Conservation (phyloP, 1,140 invertebrate species). For the Thaumetopoea pityocampa region DNA sequence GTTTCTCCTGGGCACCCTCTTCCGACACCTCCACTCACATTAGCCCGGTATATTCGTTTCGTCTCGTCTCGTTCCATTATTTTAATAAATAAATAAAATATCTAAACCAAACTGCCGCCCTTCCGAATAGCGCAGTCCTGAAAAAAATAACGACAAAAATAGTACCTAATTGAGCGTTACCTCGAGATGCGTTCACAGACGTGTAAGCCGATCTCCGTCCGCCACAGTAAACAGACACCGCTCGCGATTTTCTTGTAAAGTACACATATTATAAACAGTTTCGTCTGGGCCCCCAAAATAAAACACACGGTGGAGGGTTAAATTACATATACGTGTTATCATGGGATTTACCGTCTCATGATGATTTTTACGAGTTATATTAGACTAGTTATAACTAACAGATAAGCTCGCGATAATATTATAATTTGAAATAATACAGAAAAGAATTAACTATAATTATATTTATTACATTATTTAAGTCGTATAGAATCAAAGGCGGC, state of each 20-base stretch:
- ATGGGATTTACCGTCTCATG: conserved; percentile 7
- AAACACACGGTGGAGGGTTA: conserved; percentile 33
- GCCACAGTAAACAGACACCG: conserved; percentile 43
- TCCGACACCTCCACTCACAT: too few species aligned
- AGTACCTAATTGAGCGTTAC: conserved; percentile 44
- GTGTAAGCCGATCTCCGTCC: conserved; percentile 34
- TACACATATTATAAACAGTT: conserved; percentile 51
- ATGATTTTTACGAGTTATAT: too few species aligned
- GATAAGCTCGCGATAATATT: too few species aligned
- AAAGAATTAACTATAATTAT: too few species aligned
- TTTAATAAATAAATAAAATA: not conserved
- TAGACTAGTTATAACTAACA: too few species aligned
- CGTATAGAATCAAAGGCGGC: too few species aligned
- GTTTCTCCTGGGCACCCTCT: too few species aligned
- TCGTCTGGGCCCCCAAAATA: conserved; percentile 35
- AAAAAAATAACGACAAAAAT: conserved; percentile 23
- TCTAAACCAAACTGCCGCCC: not conserved
- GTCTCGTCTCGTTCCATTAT: too few species aligned
- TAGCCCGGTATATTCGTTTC: too few species aligned
- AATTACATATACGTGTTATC: conserved; percentile 38
- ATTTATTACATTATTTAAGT: too few species aligned
- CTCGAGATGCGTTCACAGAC: conserved; percentile 33
- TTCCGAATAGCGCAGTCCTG: conserved; percentile 24
- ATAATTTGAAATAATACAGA: too few species aligned
- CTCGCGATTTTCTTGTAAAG: conserved; percentile 40